Base-by-base conservation (phyloP, 2,797 vertebrate genomes). In the Phrynocephalus guinanensis region DNA sequence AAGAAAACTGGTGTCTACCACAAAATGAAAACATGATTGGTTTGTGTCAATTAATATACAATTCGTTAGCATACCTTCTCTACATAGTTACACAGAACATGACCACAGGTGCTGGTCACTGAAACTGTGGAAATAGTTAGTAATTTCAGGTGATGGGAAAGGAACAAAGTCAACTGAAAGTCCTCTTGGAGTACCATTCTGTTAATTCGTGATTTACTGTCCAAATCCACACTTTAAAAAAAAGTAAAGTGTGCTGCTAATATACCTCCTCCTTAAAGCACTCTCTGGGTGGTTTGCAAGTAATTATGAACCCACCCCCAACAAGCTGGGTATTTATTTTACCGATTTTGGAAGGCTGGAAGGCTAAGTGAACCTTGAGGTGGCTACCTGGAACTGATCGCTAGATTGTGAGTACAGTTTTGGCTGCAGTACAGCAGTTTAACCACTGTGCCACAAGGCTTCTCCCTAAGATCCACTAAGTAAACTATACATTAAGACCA, bases 401-500 rank as follows among this genome's bases (percentile, higher is more conserved):
- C 38, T 38, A 38, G 38, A 38, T 3, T 38, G 38, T 38, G 38
- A 38, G 38, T 38, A 38, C 38, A 38, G 38, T 38, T 38, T 38
- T 38, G 38, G 38, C 38, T 38, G 38, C 38, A 38, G 38, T 38
- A 38, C 38, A 38, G 38, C 38, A 38, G 38, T 38, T 38, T 38
- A 38, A 4, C 38, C 38, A 38, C 38, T 38, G 38, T 38, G 38
- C 38, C 38, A 38, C 38, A 38, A 38, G 38, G 38, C 38, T 38
- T 4, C 38, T 38, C 38, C 38, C 11, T 67, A 48, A 87, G 79
- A 52, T 75, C 88, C 92, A 77, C 76, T 73, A 83, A 86, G 50
- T 20, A 0, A 44, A 38, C 79, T 85, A 70, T 71, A 80, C 56
- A 52, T 5, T 87, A 38, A 85, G 89, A 15, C 10, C 91, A 18